Conservation (phyloP, 2,113 vertebrate genomes). For the Sorex araneus region DNA sequence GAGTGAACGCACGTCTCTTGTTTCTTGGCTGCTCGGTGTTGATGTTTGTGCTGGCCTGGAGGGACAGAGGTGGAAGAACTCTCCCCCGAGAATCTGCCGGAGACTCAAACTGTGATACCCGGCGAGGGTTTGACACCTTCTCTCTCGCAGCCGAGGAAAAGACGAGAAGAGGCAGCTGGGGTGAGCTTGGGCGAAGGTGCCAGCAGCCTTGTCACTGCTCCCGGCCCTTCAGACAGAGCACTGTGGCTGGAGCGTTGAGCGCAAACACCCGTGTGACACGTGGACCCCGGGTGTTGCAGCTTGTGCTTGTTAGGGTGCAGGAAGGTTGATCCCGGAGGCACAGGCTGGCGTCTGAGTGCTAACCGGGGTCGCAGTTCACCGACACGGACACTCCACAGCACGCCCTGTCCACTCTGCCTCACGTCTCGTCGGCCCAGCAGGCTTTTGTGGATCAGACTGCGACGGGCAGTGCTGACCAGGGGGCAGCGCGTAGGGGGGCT, state of each 20-base stretch:
- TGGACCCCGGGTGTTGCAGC: no score
- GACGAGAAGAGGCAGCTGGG: neutral
- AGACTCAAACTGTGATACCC: neutral
- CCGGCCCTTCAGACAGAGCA: neutral
- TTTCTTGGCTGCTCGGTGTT: slow-evolving; percentile 67
- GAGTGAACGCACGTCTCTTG: slow-evolving; percentile 68
- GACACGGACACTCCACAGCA: no score
- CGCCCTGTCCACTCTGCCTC: no score
- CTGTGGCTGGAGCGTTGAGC: neutral
- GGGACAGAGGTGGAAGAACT: slow-evolving; percentile 33
- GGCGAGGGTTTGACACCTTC: neutral
- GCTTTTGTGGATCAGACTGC: no score
- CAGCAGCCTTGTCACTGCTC: neutral
- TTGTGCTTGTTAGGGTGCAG: no score
- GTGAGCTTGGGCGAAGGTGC: neutral
- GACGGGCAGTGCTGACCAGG: no score
- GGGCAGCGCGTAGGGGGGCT: no score
- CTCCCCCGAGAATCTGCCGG: neutral
- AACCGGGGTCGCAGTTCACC: no score
- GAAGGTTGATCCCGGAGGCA: no score
- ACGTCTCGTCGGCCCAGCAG: no score
- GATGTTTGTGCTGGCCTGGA: slow-evolving; percentile 55
- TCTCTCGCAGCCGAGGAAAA: neutral
- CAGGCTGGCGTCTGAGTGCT: no score
- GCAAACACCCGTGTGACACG: neutral